phyloP scores from a whole-genome alignment of 2,888 invertebrate genomes.

The Allophyes oxyacanthae region DNA sequence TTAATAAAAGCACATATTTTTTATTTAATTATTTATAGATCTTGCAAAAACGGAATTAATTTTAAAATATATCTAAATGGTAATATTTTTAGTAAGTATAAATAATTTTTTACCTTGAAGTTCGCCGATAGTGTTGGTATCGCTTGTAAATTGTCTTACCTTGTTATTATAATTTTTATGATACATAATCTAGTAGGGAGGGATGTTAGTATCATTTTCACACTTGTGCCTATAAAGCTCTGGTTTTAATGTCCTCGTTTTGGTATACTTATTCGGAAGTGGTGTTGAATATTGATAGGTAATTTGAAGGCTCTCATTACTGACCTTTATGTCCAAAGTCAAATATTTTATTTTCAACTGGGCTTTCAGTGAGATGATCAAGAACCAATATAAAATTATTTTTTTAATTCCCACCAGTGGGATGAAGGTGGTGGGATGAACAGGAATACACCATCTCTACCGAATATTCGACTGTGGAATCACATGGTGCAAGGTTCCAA shows the following conservation, averaged over 20 bases:
- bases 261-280: too few relatives aligned
- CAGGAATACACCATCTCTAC: too few relatives aligned
- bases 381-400: too few relatives aligned
- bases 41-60: slow-evolving; percentile 8
- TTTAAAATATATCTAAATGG: neutral
- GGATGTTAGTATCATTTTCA: neutral
- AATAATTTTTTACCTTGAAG: neutral
- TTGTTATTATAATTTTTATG: neutral
- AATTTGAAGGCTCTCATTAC: too few relatives aligned
- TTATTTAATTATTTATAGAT: neutral
- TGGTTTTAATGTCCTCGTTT: neutral
- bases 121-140: slow-evolving; percentile 3
- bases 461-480: too few relatives aligned
- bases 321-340: too few relatives aligned
- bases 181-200: neutral
- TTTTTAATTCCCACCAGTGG: too few relatives aligned
- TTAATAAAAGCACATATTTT: neutral
- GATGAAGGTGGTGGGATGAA: too few relatives aligned
- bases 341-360: too few relatives aligned
- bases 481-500: too few relatives aligned
- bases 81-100: neutral
- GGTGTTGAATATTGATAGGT: too few relatives aligned
- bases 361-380: too few relatives aligned
- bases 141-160: neutral
- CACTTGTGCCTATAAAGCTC: neutral